A percentile compares a stretch with the other conserved stretches of the same genome.
Evolutionary conservation across 2,888 invertebrate genomes (phyloP).

Genomic region (Scaptodrosophila latifasciaeformis): DNA sequence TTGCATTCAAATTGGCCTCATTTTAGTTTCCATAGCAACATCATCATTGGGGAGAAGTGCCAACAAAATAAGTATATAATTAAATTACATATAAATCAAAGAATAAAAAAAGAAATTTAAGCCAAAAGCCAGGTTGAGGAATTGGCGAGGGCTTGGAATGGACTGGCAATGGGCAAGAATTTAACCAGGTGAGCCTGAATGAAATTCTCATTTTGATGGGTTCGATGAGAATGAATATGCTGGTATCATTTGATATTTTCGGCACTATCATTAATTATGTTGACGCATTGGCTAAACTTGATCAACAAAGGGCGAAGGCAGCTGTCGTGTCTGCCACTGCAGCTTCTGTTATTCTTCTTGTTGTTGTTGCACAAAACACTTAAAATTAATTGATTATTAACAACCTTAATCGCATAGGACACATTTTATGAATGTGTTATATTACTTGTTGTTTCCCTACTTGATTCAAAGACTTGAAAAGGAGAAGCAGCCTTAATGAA

Average conservation of each 20-base stretch:
- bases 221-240: no score
- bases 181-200: no score
- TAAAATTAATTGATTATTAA: conserved; percentile 48
- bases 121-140: conserved; percentile 45
- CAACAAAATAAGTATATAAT: not conserved
- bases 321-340: conserved; percentile 7
- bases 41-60: no score
- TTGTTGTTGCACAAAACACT: not conserved
- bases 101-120: conserved; percentile 40
- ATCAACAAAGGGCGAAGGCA: conserved; percentile 27
- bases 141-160: conserved; percentile 27
- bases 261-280: conserved; percentile 37
- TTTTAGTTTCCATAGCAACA: no score
- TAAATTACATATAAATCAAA: no score
- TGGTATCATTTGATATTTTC: conserved; percentile 3
- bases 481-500: not conserved
- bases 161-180: no score
- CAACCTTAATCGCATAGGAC: conserved; percentile 33
- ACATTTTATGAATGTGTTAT: conserved; percentile 4
- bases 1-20: conserved; percentile 25
- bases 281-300: conserved; percentile 38
- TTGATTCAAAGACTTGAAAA: conserved; percentile 33
- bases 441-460: conserved; percentile 24
- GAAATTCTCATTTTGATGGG: no score
- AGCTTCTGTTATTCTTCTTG: not conserved